Base-by-base conservation (phyloP, 92 coral and sea anemone genomes). In the Porites divaricata region DNA sequence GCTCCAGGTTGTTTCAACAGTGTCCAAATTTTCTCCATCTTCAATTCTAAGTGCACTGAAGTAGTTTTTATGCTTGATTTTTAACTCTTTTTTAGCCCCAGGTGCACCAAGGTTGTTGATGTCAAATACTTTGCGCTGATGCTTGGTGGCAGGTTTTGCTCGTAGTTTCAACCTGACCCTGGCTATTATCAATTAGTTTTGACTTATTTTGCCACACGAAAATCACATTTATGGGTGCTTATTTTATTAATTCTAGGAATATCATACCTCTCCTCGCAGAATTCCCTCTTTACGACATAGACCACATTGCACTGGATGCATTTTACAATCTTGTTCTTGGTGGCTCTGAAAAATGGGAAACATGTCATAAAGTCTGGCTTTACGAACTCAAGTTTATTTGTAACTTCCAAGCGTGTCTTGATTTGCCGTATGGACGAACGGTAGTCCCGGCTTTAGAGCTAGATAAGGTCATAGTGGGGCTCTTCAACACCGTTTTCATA, bases 261-360 rank as follows among this genome's bases (percentile, higher is more conserved):
- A 7, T 15, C 66, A 81, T 71, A 90, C 93, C 88, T 64, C 81
- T 70, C 84, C 91, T 14, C 93, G 88, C 11, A 69, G 81, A 24
- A 90, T 90, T 70, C 88, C 93, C 26, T 83, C 75, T 61, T 63
- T 87, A 59, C 81, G 70, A 56, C 93, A 90, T 21, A 59, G 24
- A 7, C 62, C 19, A 21, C 93, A 90, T 15, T 72, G 65, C 67
- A 82, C 75, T 12, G 86, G 90, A 16, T 69, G 48, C 88, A 59
- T 81, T 75, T 76, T 63, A 26, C 93, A 90, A 52, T 81, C 90
- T 13, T 76, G 57, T 9, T 61, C 66, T 56, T 87, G 88, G 22
- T 90, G 93, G 45, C 41, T 74, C 93, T 90, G 24, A 11, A 82
- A 67, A 57, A 8, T 6, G 1, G 23, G n/a, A 62, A 9, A 5